These are phyloP conservation scores for Oopsacas minuta DNA, from an alignment of 37 sponge, comb jelly and placozoan species.

Conservation along the genomic window DNA sequence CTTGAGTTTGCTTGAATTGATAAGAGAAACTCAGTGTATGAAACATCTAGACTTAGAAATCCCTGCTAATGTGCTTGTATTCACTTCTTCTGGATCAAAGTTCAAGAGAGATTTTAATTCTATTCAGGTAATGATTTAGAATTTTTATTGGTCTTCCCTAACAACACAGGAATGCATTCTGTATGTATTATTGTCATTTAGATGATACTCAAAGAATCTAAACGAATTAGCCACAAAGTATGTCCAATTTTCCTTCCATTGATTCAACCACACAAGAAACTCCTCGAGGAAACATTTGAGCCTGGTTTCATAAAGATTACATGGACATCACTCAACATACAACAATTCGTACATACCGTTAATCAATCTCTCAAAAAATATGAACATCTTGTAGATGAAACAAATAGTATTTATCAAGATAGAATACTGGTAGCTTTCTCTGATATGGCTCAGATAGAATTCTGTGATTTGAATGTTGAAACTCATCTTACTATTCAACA, in stretches of 20 bases:
- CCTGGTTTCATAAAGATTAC: conserved; percentile 69
- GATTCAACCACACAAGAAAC: conserved; percentile 16
- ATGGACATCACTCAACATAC: conserved; percentile 78
- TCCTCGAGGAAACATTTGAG: conserved; percentile 48
- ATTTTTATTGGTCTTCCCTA: not conserved
- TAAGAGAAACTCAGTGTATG: conserved; percentile 83
- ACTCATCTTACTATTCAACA: conserved; percentile 42
- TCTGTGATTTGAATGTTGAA: conserved; percentile 44
- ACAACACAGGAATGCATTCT: not conserved
- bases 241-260: not conserved
- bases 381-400: conserved; percentile 38
- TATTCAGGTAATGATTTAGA: not conserved
- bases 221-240: not conserved
- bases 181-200: not conserved
- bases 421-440: conserved; percentile 50
- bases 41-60: conserved; percentile 40
- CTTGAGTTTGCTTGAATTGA: conserved; percentile 41
- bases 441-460: conserved; percentile 45
- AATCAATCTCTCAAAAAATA: conserved; percentile 31
- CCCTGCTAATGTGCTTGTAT: conserved; percentile 24
- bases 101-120: conserved; percentile 4
- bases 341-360: conserved; percentile 34
- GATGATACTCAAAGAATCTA: conserved; percentile 13
- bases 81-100: conserved; percentile 1
- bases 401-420: conserved; percentile 19